Evolutionary conservation across 2,888 invertebrate species (phyloP).

Genomic region (Agonopterix heracliana): DNA sequence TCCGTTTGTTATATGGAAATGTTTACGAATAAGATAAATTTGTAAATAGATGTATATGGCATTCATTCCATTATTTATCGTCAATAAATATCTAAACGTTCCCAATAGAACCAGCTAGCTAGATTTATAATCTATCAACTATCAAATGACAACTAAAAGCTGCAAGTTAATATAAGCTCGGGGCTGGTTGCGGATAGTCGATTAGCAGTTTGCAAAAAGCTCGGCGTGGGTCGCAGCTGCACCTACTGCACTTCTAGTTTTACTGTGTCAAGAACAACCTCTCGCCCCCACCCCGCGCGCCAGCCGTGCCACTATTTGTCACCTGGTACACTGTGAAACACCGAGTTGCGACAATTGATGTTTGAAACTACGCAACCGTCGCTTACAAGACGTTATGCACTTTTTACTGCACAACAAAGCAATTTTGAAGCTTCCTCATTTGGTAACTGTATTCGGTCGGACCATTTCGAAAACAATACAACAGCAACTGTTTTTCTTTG

Average conservation of each 20-base stretch:
- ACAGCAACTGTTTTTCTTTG: slow-evolving; percentile 14
- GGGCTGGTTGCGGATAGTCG: slow-evolving; percentile 37
- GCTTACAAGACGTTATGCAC: slow-evolving; percentile 22
- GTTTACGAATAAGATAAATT: too few relatives aligned
- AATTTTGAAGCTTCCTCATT: slow-evolving; percentile 31
- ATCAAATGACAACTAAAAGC: not conserved
- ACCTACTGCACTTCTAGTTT: slow-evolving; percentile 76
- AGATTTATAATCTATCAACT: not conserved
- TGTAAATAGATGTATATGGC: not conserved
- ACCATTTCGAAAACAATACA: slow-evolving; percentile 23
- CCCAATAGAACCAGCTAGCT: not conserved
- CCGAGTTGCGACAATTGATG: slow-evolving; percentile 37
- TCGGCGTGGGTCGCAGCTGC: slow-evolving; percentile 68
- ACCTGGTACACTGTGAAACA: slow-evolving; percentile 38
- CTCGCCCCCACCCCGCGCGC: slow-evolving; percentile 53
- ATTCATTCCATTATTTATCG: not conserved
- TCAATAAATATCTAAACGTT: not conserved
- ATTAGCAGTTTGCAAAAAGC: slow-evolving; percentile 61
- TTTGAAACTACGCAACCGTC: slow-evolving; percentile 30
- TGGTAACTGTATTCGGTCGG: slow-evolving; percentile 18
- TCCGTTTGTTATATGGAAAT: too few relatives aligned
- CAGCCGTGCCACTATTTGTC: slow-evolving; percentile 33
- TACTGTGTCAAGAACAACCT: slow-evolving; percentile 77
- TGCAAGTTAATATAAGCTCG: not conserved
- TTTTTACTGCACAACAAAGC: slow-evolving; percentile 23